A percentile compares a stretch with the other conserved stretches of the same genome.
Conservation (phyloP, 92 coral and sea anemone genomes). For the Diadumene lineata region DNA sequence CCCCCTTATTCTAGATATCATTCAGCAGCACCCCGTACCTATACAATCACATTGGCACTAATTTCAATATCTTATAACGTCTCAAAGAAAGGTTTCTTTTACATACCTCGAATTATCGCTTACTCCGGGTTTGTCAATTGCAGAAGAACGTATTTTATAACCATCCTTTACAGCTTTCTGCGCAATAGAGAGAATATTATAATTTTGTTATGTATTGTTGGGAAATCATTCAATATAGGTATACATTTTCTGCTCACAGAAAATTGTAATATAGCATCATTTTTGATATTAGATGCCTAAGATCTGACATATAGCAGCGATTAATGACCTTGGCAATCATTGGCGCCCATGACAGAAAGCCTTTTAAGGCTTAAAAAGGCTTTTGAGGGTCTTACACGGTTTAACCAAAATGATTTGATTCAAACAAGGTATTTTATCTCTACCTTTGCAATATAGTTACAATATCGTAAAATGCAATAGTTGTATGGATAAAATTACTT, state of each 20-base stretch:
- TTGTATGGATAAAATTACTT: too few relatives aligned
- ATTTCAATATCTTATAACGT: too few relatives aligned
- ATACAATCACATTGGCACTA: too few relatives aligned
- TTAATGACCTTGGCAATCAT: not conserved
- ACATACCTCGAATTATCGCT: constrained; percentile 30
- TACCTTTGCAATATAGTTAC: too few relatives aligned
- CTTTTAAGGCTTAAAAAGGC: not conserved
- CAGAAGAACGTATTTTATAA: constrained; percentile 4
- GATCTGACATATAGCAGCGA: not conserved
- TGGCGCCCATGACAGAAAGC: not conserved
- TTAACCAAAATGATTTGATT: not conserved
- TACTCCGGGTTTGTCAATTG: constrained; percentile 32
- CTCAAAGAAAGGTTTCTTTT: not conserved
- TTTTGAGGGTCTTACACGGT: not conserved
- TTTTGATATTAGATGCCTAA: not conserved
- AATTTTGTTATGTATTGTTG: not conserved
- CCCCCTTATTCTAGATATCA: too few relatives aligned
- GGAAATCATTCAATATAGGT: not conserved
- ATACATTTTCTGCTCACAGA: not conserved
- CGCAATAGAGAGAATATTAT: not conserved
- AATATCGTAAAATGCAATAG: too few relatives aligned
- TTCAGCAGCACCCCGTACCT: too few relatives aligned
- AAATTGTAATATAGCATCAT: not conserved
- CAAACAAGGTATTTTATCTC: too few relatives aligned
- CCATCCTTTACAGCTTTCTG: constrained; percentile 15